Evolutionary conservation across 2,113 vertebrate species (phyloP).

Genomic region (Desmodus rotundus): DNA sequence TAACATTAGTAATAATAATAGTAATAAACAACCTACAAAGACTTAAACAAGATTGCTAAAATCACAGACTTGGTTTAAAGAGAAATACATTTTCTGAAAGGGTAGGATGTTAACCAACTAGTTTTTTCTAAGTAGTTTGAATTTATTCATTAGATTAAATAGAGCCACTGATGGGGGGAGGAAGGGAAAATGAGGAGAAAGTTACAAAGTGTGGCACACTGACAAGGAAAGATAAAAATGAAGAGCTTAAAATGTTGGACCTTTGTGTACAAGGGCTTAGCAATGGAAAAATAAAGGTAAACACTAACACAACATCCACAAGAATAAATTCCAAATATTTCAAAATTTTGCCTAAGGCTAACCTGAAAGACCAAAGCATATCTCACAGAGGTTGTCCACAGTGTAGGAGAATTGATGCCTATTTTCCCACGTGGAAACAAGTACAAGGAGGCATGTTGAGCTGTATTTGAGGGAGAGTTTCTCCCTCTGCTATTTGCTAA

Average conservation of each 20-base stretch:
- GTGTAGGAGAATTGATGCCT: neutral
- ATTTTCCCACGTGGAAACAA: neutral
- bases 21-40: neutral
- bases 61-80: neutral
- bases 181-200: no score
- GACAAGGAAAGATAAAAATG: neutral
- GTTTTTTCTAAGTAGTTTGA: neutral
- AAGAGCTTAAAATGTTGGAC: neutral
- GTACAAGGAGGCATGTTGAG: neutral
- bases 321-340: neutral
- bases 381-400: neutral
- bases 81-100: neutral
- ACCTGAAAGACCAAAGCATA: neutral
- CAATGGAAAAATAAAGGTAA: neutral
- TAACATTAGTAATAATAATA: neutral
- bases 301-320: neutral
- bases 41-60: neutral
- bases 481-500: neutral
- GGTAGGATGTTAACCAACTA: neutral
- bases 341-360: neutral
- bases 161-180: neutral
- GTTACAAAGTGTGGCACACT: neutral
- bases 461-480: neutral
- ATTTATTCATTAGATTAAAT: neutral
- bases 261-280: neutral